A percentile compares a stretch with the other conserved stretches of the same genome.
phyloP scores from a whole-genome alignment of 64 coral and sea anemone genomes.

The Porites australiensis region DNA sequence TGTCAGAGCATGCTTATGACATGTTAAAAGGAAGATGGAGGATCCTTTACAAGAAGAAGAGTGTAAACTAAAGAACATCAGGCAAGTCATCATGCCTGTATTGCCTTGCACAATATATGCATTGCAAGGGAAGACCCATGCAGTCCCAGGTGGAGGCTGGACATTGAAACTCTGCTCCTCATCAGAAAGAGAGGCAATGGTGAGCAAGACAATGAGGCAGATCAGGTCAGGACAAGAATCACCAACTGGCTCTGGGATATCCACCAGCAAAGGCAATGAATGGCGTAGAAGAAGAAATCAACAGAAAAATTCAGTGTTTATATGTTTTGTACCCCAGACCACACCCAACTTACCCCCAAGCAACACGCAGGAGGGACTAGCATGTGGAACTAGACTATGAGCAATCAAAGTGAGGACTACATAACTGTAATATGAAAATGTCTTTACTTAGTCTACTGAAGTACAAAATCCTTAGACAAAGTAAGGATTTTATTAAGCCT shows the following conservation, averaged over 20 bases:
- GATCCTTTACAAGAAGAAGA: conserved; percentile 74
- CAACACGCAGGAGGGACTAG: neutral
- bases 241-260: conserved; percentile 82
- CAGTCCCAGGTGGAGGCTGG: conserved; percentile 59
- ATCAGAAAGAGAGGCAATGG: conserved; percentile 61
- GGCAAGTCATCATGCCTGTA: conserved; percentile 69
- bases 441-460: conserved; percentile 26
- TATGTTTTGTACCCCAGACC: no score
- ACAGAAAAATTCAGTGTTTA: conserved; percentile 15
- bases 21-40: conserved; percentile 62
- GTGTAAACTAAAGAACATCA: conserved; percentile 56
- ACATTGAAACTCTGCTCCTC: conserved; percentile 58
- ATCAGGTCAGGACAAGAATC: conserved; percentile 64
- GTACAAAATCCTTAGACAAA: conserved; percentile 42
- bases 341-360: no score
- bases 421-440: conserved; percentile 43
- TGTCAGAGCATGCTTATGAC: conserved; percentile 88
- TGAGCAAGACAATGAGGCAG: conserved; percentile 55
- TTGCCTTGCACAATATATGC: conserved; percentile 71
- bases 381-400: conserved; percentile 26
- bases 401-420: conserved; percentile 36
- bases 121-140: conserved; percentile 66
- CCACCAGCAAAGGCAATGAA: conserved; percentile 67
- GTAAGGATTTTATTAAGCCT: conserved; percentile 9
- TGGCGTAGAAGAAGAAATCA: conserved; percentile 62